These are phyloP conservation scores for Nasonia longicornis DNA, from an alignment of 1,140 invertebrate genomes.

Conservation along the genomic window DNA sequence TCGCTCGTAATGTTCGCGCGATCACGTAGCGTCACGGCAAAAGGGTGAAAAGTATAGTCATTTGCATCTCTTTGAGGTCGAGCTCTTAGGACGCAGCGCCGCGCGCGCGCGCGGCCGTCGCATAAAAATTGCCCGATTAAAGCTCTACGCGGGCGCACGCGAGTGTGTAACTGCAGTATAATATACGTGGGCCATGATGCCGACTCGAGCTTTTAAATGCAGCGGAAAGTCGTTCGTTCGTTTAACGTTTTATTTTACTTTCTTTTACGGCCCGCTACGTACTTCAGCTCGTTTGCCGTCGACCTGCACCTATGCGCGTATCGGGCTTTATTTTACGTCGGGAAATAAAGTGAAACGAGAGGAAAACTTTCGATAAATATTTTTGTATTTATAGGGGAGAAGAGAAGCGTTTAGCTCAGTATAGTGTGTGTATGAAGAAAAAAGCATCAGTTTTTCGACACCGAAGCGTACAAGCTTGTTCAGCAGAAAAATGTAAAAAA, in stretches of 20 bases:
- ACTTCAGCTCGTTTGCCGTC: background rate
- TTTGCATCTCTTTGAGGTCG: conserved; percentile 29
- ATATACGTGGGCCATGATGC: background rate
- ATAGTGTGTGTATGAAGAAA: too few relatives aligned
- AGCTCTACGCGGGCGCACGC: background rate
- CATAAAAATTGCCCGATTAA: conserved; percentile 31
- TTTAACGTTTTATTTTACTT: background rate
- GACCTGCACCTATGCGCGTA: background rate
- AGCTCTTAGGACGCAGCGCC: conserved; percentile 8
- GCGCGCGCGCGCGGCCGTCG: background rate
- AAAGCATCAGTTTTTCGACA: too few relatives aligned
- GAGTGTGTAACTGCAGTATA: background rate
- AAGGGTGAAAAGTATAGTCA: conserved; percentile 31
- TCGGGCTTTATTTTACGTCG: background rate
- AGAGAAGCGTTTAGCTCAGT: too few relatives aligned
- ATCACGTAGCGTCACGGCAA: conserved; percentile 6
- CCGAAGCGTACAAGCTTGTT: too few relatives aligned
- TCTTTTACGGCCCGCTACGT: background rate
- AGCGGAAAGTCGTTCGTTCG: background rate
- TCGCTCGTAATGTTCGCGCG: background rate
- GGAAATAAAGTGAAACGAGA: background rate
- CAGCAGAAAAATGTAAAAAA: background rate
- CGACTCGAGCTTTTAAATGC: background rate
- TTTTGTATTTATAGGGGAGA: too few relatives aligned
- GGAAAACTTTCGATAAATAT: background rate